Conservation (phyloP, 2,888 invertebrate species). For the Glaucopsyche alexis region DNA sequence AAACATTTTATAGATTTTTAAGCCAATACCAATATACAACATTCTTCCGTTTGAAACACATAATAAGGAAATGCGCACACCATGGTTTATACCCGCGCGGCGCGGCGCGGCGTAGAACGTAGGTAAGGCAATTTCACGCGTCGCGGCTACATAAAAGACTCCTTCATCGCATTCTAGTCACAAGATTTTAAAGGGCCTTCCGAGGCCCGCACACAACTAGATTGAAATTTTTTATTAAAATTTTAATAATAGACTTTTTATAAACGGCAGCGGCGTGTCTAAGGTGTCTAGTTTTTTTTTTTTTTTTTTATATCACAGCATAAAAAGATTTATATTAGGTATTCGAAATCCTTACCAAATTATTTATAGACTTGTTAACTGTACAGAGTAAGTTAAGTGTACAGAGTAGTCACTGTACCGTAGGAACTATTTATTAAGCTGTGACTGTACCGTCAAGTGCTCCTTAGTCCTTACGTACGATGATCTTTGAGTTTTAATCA, state of each 20-base stretch:
- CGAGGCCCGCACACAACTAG: slow-evolving; percentile 25
- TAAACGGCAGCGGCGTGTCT: not conserved
- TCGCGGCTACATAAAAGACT: slow-evolving; percentile 42
- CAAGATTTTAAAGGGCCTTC: slow-evolving; percentile 35
- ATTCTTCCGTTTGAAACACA: slow-evolving; percentile 3
- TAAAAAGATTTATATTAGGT: not conserved
- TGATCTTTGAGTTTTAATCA: no score
- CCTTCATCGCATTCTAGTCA: slow-evolving; percentile 40
- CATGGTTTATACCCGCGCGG: not conserved
- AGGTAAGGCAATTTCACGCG: slow-evolving; percentile 44
- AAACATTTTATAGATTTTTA: not conserved
- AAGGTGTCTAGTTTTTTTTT: slow-evolving; percentile 13
- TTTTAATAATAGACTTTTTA: slow-evolving; percentile 26
- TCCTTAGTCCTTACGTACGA: no score
- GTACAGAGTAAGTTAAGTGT: no score
- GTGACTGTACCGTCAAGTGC: no score
- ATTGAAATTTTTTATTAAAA: slow-evolving; percentile 21
- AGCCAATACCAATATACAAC: not conserved
- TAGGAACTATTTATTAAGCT: no score
- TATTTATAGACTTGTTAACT: not conserved
- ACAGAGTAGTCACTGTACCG: no score
- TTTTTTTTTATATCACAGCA: not conserved
- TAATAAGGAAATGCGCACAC: slow-evolving; percentile 33
- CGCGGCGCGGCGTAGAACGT: not conserved
- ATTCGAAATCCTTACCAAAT: not conserved